Evolutionary conservation across 2,113 vertebrate genomes (phyloP).

Genomic region (Coryphaenoides rupestris): DNA sequence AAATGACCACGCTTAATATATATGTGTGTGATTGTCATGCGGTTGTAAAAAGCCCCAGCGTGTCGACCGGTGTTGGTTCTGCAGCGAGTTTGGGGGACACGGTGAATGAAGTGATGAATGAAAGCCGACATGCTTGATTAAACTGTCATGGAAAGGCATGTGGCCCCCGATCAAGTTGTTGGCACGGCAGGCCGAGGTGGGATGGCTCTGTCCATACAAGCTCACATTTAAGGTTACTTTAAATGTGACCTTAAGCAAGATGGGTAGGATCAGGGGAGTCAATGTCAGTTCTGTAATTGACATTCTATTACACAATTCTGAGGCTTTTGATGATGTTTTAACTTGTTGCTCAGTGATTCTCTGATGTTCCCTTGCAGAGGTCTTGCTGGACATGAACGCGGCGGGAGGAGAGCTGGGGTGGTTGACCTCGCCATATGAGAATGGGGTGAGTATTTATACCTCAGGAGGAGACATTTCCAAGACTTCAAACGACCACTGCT

Average conservation of each 20-base stretch:
- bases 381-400: conserved; percentile 87
- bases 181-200: conserved; percentile 34
- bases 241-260: not conserved
- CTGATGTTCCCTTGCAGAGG: conserved; percentile 70
- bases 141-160: conserved; percentile 58
- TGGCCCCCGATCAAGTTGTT: conserved; percentile 50
- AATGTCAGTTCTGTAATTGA: no score
- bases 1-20: conserved; percentile 18
- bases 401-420: conserved; percentile 90
- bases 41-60: conserved; percentile 47
- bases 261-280: not conserved
- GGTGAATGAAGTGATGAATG: conserved; percentile 56
- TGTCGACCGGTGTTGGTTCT: no score
- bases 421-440: conserved; percentile 85
- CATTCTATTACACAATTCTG: no score
- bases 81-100: conserved; percentile 47
- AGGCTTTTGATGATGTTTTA: not conserved
- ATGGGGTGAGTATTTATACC: conserved; percentile 81
- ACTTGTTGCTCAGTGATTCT: conserved; percentile 8
- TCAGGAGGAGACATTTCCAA: conserved; percentile 50
- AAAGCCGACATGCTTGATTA: conserved; percentile 61
- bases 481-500: conserved; percentile 28
- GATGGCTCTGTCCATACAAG: conserved; percentile 4
- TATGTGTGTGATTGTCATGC: conserved; percentile 49
- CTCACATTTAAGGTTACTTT: no score